phyloP scores from a whole-genome alignment of 2,113 vertebrate genomes.

The Albula goreensis region DNA sequence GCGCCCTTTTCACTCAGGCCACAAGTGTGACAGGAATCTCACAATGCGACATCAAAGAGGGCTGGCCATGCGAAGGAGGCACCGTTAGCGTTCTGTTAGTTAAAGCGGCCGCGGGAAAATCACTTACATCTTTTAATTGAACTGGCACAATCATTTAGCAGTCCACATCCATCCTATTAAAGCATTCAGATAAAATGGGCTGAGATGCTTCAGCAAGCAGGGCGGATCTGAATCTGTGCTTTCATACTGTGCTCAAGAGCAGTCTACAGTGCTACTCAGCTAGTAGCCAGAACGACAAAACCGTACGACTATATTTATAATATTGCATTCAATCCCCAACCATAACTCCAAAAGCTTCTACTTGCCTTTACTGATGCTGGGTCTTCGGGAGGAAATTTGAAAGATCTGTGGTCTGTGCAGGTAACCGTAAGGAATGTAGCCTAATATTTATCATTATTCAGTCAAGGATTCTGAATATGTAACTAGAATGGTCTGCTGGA shows the following conservation, averaged over 20 bases:
- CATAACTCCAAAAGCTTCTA: neutral
- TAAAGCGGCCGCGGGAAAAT: neutral
- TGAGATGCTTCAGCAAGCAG: neutral
- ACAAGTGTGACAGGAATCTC: neutral
- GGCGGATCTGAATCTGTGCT: neutral
- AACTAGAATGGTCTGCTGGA: neutral
- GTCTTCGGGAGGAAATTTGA: neutral
- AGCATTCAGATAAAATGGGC: too few species aligned
- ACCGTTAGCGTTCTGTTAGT: neutral
- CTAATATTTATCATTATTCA: neutral
- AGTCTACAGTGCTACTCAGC: neutral
- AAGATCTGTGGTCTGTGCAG: neutral
- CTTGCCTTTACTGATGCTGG: neutral
- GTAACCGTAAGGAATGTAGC: neutral
- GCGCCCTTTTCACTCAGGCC: slow-evolving; percentile 3
- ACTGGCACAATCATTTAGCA: neutral
- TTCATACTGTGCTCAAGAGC: neutral
- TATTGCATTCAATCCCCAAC: neutral
- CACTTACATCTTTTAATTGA: neutral
- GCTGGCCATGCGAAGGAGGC: neutral
- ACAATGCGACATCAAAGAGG: neutral
- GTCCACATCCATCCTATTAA: neutral
- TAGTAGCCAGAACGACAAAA: neutral
- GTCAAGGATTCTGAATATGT: neutral
- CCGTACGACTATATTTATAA: neutral